Evolutionary conservation across 2,888 invertebrate species (phyloP).

Genomic region (Lagria hirta): DNA sequence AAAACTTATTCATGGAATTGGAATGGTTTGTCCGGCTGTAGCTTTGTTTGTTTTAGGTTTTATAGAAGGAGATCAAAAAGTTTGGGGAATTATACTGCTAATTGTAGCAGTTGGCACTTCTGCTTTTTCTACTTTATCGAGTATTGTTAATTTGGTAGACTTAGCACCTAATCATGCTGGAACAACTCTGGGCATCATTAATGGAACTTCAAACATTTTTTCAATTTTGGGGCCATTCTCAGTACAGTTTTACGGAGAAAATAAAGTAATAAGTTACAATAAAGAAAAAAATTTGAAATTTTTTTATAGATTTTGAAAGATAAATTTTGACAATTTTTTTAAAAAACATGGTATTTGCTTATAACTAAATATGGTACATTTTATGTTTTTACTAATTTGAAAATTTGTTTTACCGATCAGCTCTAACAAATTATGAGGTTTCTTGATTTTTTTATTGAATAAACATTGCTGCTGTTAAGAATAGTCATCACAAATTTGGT

Average conservation of each 20-base stretch:
- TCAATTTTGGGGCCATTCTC: constrained; percentile 74
- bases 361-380: no score
- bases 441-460: no score
- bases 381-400: no score
- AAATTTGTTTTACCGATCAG: no score
- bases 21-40: constrained; percentile 67
- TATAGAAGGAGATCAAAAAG: constrained; percentile 58
- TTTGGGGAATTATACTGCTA: constrained; percentile 63
- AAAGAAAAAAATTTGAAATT: no score
- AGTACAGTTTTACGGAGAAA: constrained; percentile 66
- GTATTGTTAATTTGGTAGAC: constrained; percentile 76
- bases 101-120: constrained; percentile 71
- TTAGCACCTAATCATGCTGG: constrained; percentile 80
- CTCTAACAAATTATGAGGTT: no score
- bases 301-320: no score
- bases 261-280: no score
- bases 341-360: no score
- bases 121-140: constrained; percentile 71
- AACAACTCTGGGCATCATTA: constrained; percentile 78
- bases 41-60: constrained; percentile 64
- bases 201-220: constrained; percentile 70
- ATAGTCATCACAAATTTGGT: no score
- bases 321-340: no score
- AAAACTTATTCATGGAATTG: constrained; percentile 63
- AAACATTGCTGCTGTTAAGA: no score